Conservation (phyloP, 2,113 vertebrate species). For the Callospermophilus lateralis region DNA sequence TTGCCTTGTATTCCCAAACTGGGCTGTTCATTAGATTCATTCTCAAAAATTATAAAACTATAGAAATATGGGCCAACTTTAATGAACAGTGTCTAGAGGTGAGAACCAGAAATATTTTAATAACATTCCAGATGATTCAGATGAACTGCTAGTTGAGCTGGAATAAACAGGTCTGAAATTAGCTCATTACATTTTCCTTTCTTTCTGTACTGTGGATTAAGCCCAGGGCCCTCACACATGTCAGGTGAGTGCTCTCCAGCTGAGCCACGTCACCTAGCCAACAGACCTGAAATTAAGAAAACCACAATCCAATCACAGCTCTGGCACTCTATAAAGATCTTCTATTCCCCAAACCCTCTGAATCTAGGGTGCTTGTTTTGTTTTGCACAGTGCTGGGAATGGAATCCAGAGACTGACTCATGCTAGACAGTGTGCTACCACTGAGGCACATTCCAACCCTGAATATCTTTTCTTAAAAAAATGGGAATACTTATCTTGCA, state of each 20-base stretch:
- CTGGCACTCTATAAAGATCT: background rate
- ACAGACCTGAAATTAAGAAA: background rate
- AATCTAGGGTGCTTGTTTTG: background rate
- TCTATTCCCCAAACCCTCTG: background rate
- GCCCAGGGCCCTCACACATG: no score
- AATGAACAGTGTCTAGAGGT: background rate
- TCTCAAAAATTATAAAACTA: background rate
- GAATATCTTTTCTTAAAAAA: background rate
- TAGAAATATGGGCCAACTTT: background rate
- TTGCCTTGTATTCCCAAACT: slow-evolving; percentile 16
- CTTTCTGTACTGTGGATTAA: no score
- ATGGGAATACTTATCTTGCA: background rate
- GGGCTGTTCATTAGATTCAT: background rate
- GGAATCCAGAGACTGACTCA: background rate
- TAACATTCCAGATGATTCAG: background rate
- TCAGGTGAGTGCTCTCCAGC: no score
- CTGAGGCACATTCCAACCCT: background rate
- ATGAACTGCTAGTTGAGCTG: background rate
- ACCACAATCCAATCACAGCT: background rate
- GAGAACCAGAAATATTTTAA: background rate
- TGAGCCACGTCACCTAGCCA: background rate
- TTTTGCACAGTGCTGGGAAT: background rate
- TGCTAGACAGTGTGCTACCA: background rate
- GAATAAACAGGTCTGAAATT: background rate
- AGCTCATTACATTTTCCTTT: no score